Evolutionary conservation across 2,888 invertebrate species (phyloP).

Genomic region (Bruchidius siliquastri): DNA sequence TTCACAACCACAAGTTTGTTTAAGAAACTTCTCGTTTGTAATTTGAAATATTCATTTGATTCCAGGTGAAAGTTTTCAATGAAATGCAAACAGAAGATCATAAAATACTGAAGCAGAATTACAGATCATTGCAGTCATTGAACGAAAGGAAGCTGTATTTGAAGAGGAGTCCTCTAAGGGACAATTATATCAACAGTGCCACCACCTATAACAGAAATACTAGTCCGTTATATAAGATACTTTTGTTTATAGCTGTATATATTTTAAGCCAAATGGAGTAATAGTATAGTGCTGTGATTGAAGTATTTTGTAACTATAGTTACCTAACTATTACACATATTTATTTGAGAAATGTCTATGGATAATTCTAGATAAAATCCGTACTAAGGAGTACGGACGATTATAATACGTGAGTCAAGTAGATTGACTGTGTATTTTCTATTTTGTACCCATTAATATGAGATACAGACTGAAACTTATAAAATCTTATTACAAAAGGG

Average conservation of each 20-base stretch:
- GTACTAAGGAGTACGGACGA: too few relatives aligned
- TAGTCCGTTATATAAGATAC: not conserved
- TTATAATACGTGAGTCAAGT: too few relatives aligned
- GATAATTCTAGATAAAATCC: too few relatives aligned
- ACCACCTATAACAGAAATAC: not conserved
- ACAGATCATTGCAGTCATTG: conserved; percentile 45
- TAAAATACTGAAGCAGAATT: conserved; percentile 46
- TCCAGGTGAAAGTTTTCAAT: conserved; percentile 28
- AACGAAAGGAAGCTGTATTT: conserved; percentile 37
- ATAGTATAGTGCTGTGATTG: not conserved
- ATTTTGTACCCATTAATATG: too few relatives aligned
- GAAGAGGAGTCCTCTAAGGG: conserved; percentile 27
- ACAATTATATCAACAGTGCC: not conserved
- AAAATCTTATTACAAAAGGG: too few relatives aligned
- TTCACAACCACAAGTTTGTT: too few relatives aligned
- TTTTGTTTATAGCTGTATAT: not conserved
- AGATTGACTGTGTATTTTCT: too few relatives aligned
- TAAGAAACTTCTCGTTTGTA: too few relatives aligned
- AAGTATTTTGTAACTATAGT: not conserved
- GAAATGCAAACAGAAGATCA: conserved; percentile 23
- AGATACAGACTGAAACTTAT: too few relatives aligned
- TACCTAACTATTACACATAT: not conserved
- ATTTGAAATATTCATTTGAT: conserved; percentile 1
- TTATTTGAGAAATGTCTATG: not conserved
- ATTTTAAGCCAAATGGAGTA: not conserved